Conservation (phyloP, 2,888 invertebrate genomes). For the Trissolcus japonicus region DNA sequence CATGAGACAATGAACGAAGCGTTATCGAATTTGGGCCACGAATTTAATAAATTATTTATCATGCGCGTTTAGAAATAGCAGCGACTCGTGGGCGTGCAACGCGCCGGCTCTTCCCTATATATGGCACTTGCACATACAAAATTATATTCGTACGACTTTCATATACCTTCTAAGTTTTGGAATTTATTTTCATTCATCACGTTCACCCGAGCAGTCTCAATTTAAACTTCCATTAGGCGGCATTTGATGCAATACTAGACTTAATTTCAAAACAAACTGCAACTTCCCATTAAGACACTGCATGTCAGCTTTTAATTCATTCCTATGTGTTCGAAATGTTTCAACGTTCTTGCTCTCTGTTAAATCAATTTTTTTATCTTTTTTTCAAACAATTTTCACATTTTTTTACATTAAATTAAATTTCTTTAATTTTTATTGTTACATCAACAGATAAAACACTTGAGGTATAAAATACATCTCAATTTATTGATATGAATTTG, state of each 20-base stretch:
- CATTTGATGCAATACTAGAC: slow-evolving; percentile 18
- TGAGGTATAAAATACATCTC: no score
- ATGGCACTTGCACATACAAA: slow-evolving; percentile 2
- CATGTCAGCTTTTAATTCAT: no score
- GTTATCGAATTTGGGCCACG: slow-evolving; percentile 11
- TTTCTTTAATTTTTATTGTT: no score
- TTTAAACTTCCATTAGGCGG: slow-evolving; percentile 19
- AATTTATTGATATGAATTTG: no score
- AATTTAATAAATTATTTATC: slow-evolving; percentile 39
- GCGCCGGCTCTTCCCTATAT: background rate
- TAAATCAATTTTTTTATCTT: no score
- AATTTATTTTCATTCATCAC: slow-evolving; percentile 40
- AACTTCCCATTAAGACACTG: background rate
- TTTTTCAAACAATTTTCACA: no score
- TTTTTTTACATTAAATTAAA: no score
- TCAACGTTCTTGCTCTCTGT: no score
- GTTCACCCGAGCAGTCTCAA: slow-evolving; percentile 14
- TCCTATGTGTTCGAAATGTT: no score
- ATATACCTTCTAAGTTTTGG: slow-evolving; percentile 15
- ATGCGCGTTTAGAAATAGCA: slow-evolving; percentile 31
- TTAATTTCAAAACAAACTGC: slow-evolving; percentile 17
- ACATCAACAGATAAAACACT: no score
- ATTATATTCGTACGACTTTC: slow-evolving; percentile 40
- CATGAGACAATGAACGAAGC: background rate
- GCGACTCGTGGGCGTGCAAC: slow-evolving; percentile 16